Base-by-base conservation (phyloP, 2,113 vertebrate genomes). In the Halichoeres trimaculatus region DNA sequence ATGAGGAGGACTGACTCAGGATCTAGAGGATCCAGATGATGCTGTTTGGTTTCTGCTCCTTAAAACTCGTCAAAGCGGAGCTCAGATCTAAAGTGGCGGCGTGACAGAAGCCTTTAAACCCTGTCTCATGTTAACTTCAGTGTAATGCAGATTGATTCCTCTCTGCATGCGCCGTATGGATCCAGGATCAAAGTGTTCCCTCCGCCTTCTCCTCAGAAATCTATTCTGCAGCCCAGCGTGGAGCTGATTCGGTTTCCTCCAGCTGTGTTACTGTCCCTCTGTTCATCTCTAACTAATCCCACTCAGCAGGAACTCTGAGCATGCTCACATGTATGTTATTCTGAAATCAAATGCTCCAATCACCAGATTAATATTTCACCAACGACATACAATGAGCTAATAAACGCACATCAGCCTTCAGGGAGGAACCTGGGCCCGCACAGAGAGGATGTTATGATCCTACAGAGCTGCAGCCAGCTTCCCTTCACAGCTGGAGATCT, bases 81-180 rank as follows among this genome's bases (percentile, higher is more conserved):
- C 48, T 71, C n/a, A n/a, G 24, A 87, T 67, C 54, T 22, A 74
- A 68, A 72, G 74, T 59, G 77, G 67, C 80, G 79, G 55, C 69
- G 12, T 14, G 64, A 63, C 41, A 8, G 40, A 51, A 2, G 57
- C 61, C 61, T 70, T 59, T 23, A 75, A 57, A 12, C 63, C 24
- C 9, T 5, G 16, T 47, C 65, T 80, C 38, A 40, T 57, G 50
- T 76, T 73, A 51, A 52, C 66, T 66, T 6, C 22, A 65, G 41
- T 61, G 56, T 70, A 70, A 84, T 53, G 53, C 51, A 77, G 72
- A 82, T 35, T 63, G 78, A 82, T 77, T 82, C 41, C 45, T 73
- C 50, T 43, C 13, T 13, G 3, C 59, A 16, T 10, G 5, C 20
- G 16, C 52, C 23, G 3, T 56, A 17, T 34, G 50, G 73, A 47